Conservation (phyloP, 2,888 invertebrate genomes). For the Drosophila conformis region DNA sequence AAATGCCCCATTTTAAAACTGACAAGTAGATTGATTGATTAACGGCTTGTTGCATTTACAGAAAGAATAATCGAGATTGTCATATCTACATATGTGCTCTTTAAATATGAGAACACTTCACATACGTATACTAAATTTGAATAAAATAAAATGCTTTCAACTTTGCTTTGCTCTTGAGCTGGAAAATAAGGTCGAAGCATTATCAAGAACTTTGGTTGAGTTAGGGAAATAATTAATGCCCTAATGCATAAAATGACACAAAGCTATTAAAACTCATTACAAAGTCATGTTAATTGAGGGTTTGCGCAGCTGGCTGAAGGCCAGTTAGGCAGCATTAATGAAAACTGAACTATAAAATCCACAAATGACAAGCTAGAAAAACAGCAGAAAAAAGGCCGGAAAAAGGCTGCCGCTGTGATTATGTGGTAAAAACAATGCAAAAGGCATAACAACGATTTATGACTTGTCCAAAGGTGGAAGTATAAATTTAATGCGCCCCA, state of each 20-base stretch:
- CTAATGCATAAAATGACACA: slow-evolving; percentile 27
- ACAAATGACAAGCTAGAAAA: slow-evolving; percentile 35
- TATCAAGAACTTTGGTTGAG: background rate
- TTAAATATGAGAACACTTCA: too few relatives aligned
- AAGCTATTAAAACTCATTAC: slow-evolving; percentile 55
- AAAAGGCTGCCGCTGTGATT: slow-evolving; percentile 47
- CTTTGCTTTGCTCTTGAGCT: background rate
- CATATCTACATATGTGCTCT: background rate
- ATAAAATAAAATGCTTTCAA: background rate
- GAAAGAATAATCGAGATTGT: background rate
- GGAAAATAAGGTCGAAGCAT: background rate
- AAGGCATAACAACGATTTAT: slow-evolving; percentile 75
- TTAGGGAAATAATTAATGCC: slow-evolving; percentile 35
- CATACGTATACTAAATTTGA: background rate
- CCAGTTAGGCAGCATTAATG: slow-evolving; percentile 43
- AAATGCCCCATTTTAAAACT: slow-evolving; percentile 43
- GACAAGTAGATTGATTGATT: slow-evolving; percentile 59
- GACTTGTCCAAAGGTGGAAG: slow-evolving; percentile 57
- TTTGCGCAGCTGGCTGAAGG: slow-evolving; percentile 14
- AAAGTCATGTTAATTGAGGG: slow-evolving; percentile 53
- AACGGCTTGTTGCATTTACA: background rate
- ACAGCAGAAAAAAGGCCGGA: slow-evolving; percentile 19
- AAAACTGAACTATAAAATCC: slow-evolving; percentile 48
- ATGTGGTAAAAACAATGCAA: slow-evolving; percentile 15
- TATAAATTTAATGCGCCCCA: slow-evolving; percentile 69